A percentile compares a stretch with the other conserved stretches of the same genome.
Evolutionary conservation across 2,113 vertebrate genomes (phyloP).

Genomic region (Formicarius rufipectus): DNA sequence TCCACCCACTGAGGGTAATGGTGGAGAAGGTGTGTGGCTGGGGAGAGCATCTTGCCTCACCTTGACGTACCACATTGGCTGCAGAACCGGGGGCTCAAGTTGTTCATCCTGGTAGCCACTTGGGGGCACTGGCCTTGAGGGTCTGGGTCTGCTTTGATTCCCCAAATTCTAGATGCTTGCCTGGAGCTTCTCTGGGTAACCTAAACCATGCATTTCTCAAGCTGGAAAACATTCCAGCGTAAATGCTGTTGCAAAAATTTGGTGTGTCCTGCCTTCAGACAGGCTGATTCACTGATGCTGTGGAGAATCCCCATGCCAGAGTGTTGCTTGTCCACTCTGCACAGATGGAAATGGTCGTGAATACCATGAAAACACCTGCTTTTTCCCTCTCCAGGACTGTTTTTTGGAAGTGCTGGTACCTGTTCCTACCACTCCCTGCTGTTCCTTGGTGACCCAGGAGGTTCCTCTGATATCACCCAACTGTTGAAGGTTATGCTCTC

Average conservation of each 20-base stretch:
- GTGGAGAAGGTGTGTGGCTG: fast-evolving
- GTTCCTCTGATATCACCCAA: not conserved
- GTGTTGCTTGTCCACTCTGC: not conserved
- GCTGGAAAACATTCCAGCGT: not conserved
- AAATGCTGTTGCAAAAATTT: not conserved
- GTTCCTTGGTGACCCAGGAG: not conserved
- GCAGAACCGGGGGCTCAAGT: not conserved
- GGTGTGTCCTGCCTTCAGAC: not conserved
- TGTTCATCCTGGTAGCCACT: fast-evolving
- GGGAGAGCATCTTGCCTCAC: not conserved
- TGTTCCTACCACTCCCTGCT: not conserved
- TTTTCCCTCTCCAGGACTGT: not conserved
- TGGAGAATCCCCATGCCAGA: not conserved
- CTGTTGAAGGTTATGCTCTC: not conserved
- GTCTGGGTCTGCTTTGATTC: not conserved
- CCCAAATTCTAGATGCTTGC: not conserved
- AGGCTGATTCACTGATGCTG: not conserved
- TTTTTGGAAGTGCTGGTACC: not conserved
- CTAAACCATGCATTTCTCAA: not conserved
- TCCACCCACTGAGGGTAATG: not conserved
- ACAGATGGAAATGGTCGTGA: not conserved
- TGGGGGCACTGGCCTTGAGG: not conserved
- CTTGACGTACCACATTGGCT: not conserved
- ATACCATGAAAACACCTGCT: not conserved
- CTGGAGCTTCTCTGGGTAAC: not conserved